Evolutionary conservation across 2,113 vertebrate species (phyloP).

Genomic region (Pteronura brasiliensis): DNA sequence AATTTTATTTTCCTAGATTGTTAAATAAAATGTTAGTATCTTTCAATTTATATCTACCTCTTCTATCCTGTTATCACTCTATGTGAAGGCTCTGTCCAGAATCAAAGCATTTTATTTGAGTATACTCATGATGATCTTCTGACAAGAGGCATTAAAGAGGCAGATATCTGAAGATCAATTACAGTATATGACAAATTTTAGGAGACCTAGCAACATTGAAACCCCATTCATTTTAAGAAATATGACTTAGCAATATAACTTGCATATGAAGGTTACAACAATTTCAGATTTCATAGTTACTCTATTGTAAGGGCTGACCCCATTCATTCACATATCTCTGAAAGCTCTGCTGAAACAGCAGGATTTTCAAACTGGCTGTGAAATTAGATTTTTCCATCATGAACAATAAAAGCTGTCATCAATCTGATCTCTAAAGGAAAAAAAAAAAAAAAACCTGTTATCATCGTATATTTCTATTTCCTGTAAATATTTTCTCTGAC

Average conservation of each 20-base stretch:
- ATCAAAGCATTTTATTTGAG: not conserved
- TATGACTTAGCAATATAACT: not conserved
- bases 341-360: conserved; percentile 38
- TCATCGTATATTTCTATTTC: conserved; percentile 17
- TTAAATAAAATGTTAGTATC: not conserved
- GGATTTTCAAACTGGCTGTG: not conserved
- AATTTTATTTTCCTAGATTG: not conserved
- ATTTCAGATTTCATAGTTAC: not conserved
- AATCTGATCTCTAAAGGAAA: not conserved
- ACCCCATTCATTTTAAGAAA: not conserved
- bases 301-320: not conserved
- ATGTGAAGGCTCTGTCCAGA: not conserved
- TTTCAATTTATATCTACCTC: not conserved
- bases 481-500: conserved; percentile 24
- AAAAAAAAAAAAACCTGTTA: not conserved
- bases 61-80: not conserved
- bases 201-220: not conserved
- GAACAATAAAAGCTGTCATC: conserved; percentile 14
- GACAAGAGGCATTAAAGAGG: not conserved
- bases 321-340: not conserved
- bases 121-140: not conserved
- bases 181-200: not conserved
- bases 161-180: not conserved
- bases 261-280: not conserved
- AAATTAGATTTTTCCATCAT: conserved; percentile 51